Evolutionary conservation across 37 sponge, comb jelly and placozoan species (phyloP), one percentile per base, ranked within the genome.

Genomic region (Tethya wilhelma): DNA sequence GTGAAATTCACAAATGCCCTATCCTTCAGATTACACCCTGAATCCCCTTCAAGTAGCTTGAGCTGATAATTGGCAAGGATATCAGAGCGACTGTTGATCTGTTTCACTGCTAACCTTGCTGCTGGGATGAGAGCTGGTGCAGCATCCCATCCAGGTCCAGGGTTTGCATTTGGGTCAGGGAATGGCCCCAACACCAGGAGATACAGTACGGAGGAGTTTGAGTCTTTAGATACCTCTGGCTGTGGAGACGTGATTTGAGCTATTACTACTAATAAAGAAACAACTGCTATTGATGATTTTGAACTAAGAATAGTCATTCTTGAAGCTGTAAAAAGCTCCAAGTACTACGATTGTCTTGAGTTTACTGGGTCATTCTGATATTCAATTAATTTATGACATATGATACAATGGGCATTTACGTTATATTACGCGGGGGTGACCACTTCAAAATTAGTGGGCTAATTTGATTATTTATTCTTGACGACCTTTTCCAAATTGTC

Each of bases 81-180:
- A 26, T 68, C 69, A 34, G 40, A 31, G 39, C 69, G 25, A 12
- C 23, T 33, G 68, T 79, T 79, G 53, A 79, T 79, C 4, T 79
- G 69, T 4, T 79, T 38, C 3, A 30, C 28, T 0, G 79, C 79
- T 2, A 79, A 9, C 56, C 38, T 30, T 2, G 68, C 67, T 3
- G 55, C 79, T 4, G 57, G 79, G 29, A 79, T 31, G 37, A 67
- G 2, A n/a, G 57, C 59, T 7, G 39, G 65, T 11, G 56, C 79
- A 8, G 38, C 67, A 29, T 0, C 56, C 68, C 69, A 79, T 36
- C 53, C 31, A 0, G 79, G 79, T 12, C 41, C 5, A 0, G 38
- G 4, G 20, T 58, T 25, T 4, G 11, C 7, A 7, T 19, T 17
- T 8, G 60, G 23, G 59, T 38, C 34, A 9, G 75, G 75, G 36